A percentile compares a stretch with the other conserved stretches of the same genome.
Conservation (phyloP, 2,113 vertebrate species). For the Nycticebus coucang region DNA sequence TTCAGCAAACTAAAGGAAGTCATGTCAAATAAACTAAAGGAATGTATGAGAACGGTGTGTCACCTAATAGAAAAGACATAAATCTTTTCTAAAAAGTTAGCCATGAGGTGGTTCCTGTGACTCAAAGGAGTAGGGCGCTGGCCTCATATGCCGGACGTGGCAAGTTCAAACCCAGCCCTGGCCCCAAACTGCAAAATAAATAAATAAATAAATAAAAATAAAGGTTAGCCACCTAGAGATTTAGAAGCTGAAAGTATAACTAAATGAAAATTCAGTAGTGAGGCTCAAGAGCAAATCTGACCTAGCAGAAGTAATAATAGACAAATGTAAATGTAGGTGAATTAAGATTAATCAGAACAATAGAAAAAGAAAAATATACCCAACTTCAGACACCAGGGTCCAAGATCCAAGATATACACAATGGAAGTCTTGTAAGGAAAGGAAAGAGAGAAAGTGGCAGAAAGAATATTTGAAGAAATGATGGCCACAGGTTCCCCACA, state of each 20-base stretch:
- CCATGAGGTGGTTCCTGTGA: too few species aligned
- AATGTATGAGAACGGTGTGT: not conserved
- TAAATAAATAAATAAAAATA: too few species aligned
- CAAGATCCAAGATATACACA: not conserved
- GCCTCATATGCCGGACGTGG: too few species aligned
- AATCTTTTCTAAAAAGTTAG: not conserved
- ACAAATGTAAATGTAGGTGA: not conserved
- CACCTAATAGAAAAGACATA: not conserved
- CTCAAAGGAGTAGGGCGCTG: too few species aligned
- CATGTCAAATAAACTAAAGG: not conserved
- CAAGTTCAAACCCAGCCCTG: too few species aligned
- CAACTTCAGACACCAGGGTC: not conserved
- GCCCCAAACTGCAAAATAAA: too few species aligned
- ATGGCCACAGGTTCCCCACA: not conserved
- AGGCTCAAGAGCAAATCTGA: not conserved
- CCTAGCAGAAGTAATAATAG: not conserved
- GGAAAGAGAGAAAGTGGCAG: not conserved
- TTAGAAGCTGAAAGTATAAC: not conserved
- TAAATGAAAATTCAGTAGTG: not conserved
- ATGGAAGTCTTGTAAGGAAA: not conserved
- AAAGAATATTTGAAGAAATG: slow-evolving; percentile 1
- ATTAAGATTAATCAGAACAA: not conserved
- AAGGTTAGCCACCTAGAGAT: not conserved
- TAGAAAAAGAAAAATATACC: not conserved
- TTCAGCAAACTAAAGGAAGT: not conserved